A percentile compares a stretch with the other conserved stretches of the same genome.
Evolutionary conservation across 2,888 invertebrate species (phyloP).

Genomic region (Brassicogethes aeneus): DNA sequence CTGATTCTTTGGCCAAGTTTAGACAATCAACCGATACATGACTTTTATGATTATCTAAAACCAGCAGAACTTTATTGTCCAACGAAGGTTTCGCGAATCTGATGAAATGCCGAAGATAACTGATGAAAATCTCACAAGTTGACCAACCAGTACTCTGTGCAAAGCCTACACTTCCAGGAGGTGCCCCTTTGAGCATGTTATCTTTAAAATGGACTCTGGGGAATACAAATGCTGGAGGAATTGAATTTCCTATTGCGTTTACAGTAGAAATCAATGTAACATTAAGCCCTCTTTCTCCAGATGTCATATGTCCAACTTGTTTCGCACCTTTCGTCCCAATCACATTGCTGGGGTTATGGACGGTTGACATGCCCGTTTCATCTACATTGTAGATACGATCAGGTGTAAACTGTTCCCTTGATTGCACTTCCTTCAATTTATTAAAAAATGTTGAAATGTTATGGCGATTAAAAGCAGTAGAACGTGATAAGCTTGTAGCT

Average conservation of each 20-base stretch:
- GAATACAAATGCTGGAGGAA: conserved; percentile 23
- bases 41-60: conserved; percentile 28
- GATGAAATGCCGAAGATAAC: conserved; percentile 9
- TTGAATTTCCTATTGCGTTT: conserved; percentile 18
- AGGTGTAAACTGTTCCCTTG: conserved; percentile 8
- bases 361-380: conserved; percentile 24
- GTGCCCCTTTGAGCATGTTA: conserved; percentile 21
- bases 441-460: conserved; percentile 19
- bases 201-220: conserved; percentile 20
- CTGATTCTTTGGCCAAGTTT: conserved; percentile 12
- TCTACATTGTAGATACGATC: too few species aligned
- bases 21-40: not conserved
- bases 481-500: conserved; percentile 24
- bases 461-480: conserved; percentile 23
- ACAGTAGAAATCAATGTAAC: conserved; percentile 20
- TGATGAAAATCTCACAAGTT: conserved; percentile 10
- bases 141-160: conserved; percentile 22
- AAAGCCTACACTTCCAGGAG: conserved; percentile 15
- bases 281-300: conserved; percentile 4
- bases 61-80: conserved; percentile 18
- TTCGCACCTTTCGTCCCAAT: conserved; percentile 22
- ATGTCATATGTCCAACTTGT: conserved; percentile 21
- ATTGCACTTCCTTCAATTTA: conserved; percentile 5
- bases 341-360: conserved; percentile 21
- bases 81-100: conserved; percentile 17